Conservation (phyloP, 2,797 vertebrate genomes). For the Chaenodraco wilsoni region DNA sequence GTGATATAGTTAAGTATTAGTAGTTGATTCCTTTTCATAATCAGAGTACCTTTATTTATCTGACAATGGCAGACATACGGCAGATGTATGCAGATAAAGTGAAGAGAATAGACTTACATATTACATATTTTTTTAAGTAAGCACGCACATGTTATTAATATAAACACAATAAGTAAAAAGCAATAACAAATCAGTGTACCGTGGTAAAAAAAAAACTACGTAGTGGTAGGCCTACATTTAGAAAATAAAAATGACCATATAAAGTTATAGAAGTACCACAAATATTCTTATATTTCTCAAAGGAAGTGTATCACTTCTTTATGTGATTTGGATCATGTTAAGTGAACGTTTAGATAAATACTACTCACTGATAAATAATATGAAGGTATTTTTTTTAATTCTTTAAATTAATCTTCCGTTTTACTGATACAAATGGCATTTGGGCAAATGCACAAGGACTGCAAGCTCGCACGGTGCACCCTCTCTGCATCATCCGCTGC, state of each 20-base stretch:
- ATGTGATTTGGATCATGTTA: background rate
- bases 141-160: too few species aligned
- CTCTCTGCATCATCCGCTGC: conserved; percentile 19
- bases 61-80: too few species aligned
- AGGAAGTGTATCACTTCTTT: background rate
- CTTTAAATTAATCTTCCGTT: background rate
- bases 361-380: background rate
- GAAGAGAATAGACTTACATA: too few species aligned
- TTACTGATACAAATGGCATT: background rate
- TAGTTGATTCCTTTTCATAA: background rate
- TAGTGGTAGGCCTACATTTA: too few species aligned
- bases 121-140: too few species aligned
- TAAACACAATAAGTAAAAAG: too few species aligned
- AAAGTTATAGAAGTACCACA: background rate
- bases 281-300: too few species aligned
- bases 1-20: background rate
- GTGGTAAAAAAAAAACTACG: too few species aligned
- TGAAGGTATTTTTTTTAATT: background rate
- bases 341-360: background rate
- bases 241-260: too few species aligned
- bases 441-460: background rate
- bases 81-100: too few species aligned
- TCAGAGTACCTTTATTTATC: too few species aligned
- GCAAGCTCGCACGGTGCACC: conserved; percentile 48
- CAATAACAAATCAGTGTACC: too few species aligned